A percentile compares a stretch with the other conserved stretches of the same genome.
phyloP scores from a whole-genome alignment of 2,797 vertebrate species.

The Ceyx erithaca region DNA sequence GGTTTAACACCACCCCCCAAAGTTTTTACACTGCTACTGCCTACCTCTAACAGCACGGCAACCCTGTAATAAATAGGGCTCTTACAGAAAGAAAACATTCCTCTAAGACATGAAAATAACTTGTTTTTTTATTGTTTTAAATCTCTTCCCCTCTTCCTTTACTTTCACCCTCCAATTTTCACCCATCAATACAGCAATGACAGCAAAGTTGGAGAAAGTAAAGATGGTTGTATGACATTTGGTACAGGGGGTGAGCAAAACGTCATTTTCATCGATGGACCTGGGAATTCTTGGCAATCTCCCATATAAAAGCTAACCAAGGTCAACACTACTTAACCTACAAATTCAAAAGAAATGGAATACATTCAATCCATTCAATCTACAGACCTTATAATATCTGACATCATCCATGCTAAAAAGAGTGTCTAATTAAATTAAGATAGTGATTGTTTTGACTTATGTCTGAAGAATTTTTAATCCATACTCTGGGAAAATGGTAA shows the following conservation, averaged over 20 bases:
- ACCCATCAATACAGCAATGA: neutral
- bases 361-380: neutral
- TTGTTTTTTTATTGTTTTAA: neutral
- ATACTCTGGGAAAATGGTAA: neutral
- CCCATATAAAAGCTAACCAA: neutral
- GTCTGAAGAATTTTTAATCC: neutral
- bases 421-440: conserved; percentile 26
- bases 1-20: neutral
- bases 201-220: neutral
- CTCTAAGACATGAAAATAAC: neutral
- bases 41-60: neutral
- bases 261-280: neutral
- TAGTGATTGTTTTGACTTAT: neutral
- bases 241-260: neutral
- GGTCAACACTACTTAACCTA: conserved; percentile 23
- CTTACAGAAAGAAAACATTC: neutral
- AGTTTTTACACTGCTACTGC: neutral
- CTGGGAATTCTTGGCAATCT: neutral
- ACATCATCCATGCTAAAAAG: conserved; percentile 16
- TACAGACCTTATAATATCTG: conserved; percentile 5
- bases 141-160: neutral
- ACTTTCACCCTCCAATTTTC: neutral
- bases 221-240: neutral
- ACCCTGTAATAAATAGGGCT: neutral
- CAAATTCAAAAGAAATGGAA: conserved; percentile 9